These are phyloP conservation scores for Drosophila subquinaria DNA, from an alignment of 2,888 invertebrate species.

Conservation along the genomic window DNA sequence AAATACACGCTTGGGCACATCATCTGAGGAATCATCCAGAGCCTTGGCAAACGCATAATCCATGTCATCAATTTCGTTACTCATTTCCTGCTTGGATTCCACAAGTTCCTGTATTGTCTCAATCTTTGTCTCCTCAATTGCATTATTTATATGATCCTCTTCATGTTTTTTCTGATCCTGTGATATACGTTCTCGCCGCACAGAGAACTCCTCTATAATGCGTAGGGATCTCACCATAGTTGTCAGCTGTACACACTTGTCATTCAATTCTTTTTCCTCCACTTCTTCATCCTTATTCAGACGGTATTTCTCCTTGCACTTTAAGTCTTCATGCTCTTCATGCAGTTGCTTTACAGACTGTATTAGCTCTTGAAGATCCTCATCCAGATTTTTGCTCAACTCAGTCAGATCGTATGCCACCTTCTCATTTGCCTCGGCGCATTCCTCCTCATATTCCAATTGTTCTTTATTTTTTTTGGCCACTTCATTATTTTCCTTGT, in stretches of 20 bases:
- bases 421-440: slow-evolving; percentile 58
- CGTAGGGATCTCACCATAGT: slow-evolving; percentile 36
- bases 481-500: not conserved
- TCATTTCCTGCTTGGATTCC: not conserved
- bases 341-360: slow-evolving; percentile 8
- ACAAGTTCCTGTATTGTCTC: not conserved
- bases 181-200: slow-evolving; percentile 39
- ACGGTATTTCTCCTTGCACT: not conserved
- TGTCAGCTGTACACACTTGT: slow-evolving; percentile 35
- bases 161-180: slow-evolving; percentile 11
- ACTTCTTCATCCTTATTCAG: slow-evolving; percentile 27
- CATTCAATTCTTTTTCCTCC: slow-evolving; percentile 28
- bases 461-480: slow-evolving; percentile 40
- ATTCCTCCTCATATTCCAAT: slow-evolving; percentile 60
- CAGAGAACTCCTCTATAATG: slow-evolving; percentile 46
- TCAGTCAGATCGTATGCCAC: slow-evolving; percentile 66
- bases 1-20: slow-evolving; percentile 65
- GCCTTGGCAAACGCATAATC: slow-evolving; percentile 58
- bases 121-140: not conserved
- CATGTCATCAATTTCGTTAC: not conserved
- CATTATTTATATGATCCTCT: not conserved
- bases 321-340: not conserved
- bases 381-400: slow-evolving; percentile 58
- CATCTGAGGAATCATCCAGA: slow-evolving; percentile 49
- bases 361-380: slow-evolving; percentile 62